A percentile compares a stretch with the other conserved stretches of the same genome.
Conservation (phyloP, 2,888 invertebrate species). For the Podotricha telesiphe region DNA sequence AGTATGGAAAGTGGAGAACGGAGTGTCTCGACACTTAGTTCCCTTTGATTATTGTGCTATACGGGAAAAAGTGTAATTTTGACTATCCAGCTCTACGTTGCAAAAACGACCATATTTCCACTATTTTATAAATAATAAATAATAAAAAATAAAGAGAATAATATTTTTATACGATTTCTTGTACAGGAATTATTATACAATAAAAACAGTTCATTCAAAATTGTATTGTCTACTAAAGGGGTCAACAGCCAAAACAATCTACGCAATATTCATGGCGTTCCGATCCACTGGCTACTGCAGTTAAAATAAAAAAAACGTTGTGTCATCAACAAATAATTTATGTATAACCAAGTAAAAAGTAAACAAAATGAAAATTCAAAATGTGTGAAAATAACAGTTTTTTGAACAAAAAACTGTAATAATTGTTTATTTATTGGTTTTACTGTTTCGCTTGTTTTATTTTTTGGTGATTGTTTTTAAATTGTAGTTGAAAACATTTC, state of each 20-base stretch:
- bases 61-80: too few relatives aligned
- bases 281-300: conserved; percentile 19
- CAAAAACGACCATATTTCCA: too few relatives aligned
- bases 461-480: neutral
- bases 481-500: neutral
- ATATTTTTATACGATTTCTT: too few relatives aligned
- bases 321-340: conserved; percentile 34
- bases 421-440: conserved; percentile 11
- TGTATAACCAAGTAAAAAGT: conserved; percentile 28
- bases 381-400: conserved; percentile 2
- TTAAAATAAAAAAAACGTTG: conserved; percentile 24
- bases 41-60: too few relatives aligned
- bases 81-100: too few relatives aligned
- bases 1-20: too few relatives aligned
- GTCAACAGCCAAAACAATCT: conserved; percentile 33
- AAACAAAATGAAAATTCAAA: too few relatives aligned
- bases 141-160: too few relatives aligned
- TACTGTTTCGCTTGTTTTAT: neutral
- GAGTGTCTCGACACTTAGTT: too few relatives aligned
- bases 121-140: too few relatives aligned
- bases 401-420: neutral
- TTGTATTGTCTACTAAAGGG: conserved; percentile 7
- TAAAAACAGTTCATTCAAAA: neutral
- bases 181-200: neutral
- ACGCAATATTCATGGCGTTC: conserved; percentile 33